Conservation (phyloP, 2,113 vertebrate genomes). For the Carollia perspicillata region DNA sequence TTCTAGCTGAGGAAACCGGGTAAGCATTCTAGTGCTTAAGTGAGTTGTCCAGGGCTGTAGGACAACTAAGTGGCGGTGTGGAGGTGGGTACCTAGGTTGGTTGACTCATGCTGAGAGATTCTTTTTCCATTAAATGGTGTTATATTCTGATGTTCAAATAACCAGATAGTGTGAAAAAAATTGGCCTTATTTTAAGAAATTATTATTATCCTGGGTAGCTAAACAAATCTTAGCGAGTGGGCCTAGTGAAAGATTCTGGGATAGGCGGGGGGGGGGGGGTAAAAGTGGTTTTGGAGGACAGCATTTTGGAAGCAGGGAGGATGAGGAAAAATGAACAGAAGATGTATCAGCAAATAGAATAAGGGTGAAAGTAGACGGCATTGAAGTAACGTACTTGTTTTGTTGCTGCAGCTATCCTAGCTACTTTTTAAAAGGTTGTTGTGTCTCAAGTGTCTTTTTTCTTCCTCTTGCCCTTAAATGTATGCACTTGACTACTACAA, state of each 20-base stretch:
- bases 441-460: not conserved
- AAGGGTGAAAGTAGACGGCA: not conserved
- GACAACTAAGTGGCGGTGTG: not conserved
- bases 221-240: conserved; percentile 66
- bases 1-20: not conserved
- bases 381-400: not conserved
- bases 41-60: not conserved
- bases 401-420: not conserved
- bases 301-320: conserved; percentile 22
- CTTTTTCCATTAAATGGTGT: conserved; percentile 21
- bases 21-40: not conserved
- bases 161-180: conserved; percentile 60
- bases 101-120: conserved; percentile 1
- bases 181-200: conserved; percentile 69
- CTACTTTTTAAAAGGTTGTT: not conserved
- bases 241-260: conserved; percentile 47
- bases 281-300: conserved; percentile 32
- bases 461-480: not conserved
- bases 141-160: conserved; percentile 59
- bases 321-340: not conserved
- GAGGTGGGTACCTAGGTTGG: not conserved
- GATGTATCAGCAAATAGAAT: not conserved
- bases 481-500: not conserved
- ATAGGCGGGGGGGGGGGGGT: conserved; percentile 39
- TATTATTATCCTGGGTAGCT: conserved; percentile 61